Percentiles rank a stretch among this genome's conserved stretches.
phyloP scores from a whole-genome alignment of 2,888 invertebrate genomes.

The Bembecia ichneumoniformis region DNA sequence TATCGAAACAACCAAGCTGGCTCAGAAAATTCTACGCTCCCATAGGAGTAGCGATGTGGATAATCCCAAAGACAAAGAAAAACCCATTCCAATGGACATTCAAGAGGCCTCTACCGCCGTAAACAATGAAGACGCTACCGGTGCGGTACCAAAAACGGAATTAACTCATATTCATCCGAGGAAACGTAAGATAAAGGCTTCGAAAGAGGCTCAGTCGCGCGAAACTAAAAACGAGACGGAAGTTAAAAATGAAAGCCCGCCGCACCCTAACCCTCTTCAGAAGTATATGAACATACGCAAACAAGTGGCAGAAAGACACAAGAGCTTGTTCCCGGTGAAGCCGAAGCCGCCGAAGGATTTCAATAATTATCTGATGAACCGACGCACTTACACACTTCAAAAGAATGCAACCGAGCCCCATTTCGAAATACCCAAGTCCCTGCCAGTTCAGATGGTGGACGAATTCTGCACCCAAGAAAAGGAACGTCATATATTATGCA shows the following conservation, averaged over 20 bases:
- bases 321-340: slow-evolving; percentile 82
- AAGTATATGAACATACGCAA: slow-evolving; percentile 85
- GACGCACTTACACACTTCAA: slow-evolving; percentile 85
- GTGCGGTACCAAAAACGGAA: slow-evolving; percentile 4
- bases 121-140: slow-evolving; percentile 1
- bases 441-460: slow-evolving; percentile 78
- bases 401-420: slow-evolving; percentile 77
- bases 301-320: slow-evolving; percentile 82
- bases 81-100: slow-evolving; percentile 2
- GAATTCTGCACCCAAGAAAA: slow-evolving; percentile 85
- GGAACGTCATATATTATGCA: slow-evolving; percentile 65
- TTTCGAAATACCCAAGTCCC: slow-evolving; percentile 74
- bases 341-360: slow-evolving; percentile 93
- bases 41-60: slow-evolving; percentile 59
- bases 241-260: slow-evolving; percentile 43
- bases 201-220: slow-evolving; percentile 55
- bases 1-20: slow-evolving; percentile 8
- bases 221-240: slow-evolving; percentile 3
- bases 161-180: slow-evolving; percentile 78
- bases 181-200: slow-evolving; percentile 84
- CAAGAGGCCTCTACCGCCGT: slow-evolving; percentile 1
- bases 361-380: slow-evolving; percentile 88
- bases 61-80: slow-evolving; percentile 21
- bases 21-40: slow-evolving; percentile 26
- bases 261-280: slow-evolving; percentile 87